Evolutionary conservation across 2,113 vertebrate genomes (phyloP).

Genomic region (Carassius carassius): DNA sequence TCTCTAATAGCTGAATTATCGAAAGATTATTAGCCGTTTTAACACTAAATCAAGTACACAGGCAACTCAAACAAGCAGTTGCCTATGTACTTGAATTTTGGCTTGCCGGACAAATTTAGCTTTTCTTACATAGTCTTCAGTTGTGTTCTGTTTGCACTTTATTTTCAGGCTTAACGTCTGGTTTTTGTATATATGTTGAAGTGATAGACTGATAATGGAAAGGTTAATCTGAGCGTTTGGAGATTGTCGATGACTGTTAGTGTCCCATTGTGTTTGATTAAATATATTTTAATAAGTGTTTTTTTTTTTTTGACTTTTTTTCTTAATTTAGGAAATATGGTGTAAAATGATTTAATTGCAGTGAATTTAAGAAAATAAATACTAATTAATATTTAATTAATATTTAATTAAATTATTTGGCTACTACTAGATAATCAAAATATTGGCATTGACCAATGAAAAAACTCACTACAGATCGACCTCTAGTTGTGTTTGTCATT

Average conservation of each 20-base stretch:
- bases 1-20: background rate
- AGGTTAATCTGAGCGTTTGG: background rate
- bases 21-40: background rate
- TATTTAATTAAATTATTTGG: background rate
- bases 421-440: background rate
- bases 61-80: background rate
- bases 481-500: background rate
- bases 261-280: background rate
- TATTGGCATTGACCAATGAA: background rate
- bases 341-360: background rate
- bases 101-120: too few species aligned
- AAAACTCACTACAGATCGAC: background rate
- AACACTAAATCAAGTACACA: constrained; percentile 8
- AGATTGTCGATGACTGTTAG: background rate
- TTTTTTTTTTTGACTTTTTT: background rate
- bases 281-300: too few species aligned
- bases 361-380: background rate
- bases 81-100: background rate
- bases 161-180: background rate
- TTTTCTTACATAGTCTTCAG: too few species aligned
- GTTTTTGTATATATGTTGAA: background rate
- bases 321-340: background rate
- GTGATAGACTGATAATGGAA: background rate
- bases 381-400: too few species aligned
- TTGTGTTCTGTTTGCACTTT: background rate